Base-by-base conservation (phyloP, 2,113 vertebrate genomes). In the Lontra canadensis region DNA sequence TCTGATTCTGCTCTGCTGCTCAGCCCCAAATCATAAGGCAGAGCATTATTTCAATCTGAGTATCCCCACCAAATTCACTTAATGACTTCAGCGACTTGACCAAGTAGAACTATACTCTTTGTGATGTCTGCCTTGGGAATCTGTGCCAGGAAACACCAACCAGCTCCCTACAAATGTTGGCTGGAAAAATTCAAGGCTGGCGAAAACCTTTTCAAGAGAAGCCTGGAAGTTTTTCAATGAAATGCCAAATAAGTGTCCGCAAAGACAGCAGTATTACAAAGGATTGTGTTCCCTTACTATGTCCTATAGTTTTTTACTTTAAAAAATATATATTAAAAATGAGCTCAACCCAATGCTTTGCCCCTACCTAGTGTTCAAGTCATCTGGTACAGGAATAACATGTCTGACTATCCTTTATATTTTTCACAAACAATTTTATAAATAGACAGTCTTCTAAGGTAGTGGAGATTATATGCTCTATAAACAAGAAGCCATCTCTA, bases 191-290 rank as follows among this genome's bases (percentile, higher is more conserved):
- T 80, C 79, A 87, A 73, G n/a, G 39, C 47, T 36, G 79, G 36
- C 31, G 88, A 84, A 93, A 94, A 44, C 25, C 39, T 93, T 85
- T 79, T n/a, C 73, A 95, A 95, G 82, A 90, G 71, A 92, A 94
- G 15, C 1, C 29, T 88, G 67, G 71, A 49, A 73, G 80, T 42
- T 67, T 86, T 74, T 44, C 13, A 95, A 94, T 55, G 17, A 78
- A 91, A 89, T 85, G 83, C 63, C 20, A 89, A 86, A 83, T 44
- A 95, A 69, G 49, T 44, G 73, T 44, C 65, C 44, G 18, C 21
- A 89, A 82, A 73, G 55, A 67, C 1, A 83, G 13, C 7, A 39
- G 17, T 12, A 39, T 82, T 39, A 87, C 18, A 26, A 86, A 57
- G 26, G 17, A 88, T 44, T 81, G 69, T 61, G 34, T 83, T 73